Base-by-base conservation (phyloP, 2,888 invertebrate genomes). In the Hyalella azteca region DNA sequence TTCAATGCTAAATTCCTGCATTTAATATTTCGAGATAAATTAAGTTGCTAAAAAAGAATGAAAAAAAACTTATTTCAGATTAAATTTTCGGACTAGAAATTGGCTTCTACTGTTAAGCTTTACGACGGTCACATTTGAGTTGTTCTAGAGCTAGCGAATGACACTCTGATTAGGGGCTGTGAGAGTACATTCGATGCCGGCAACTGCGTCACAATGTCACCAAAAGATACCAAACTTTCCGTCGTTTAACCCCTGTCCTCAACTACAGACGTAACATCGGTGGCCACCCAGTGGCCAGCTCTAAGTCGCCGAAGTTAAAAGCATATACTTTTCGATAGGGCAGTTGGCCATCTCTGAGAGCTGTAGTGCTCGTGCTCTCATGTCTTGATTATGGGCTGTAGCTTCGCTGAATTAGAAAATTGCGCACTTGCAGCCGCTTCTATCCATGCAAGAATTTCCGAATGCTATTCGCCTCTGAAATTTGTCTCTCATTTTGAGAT, bases 81-180 rank as follows among this genome's bases (percentile, higher is more conserved):
- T 50, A n/a, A 50, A 0, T 22, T n/a, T 13, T 50, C n/a, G 15
- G n/a, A 66, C 19, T 66, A 36, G 36, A 66, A 66, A 66, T 66
- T 66, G 36, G 36, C 32, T 7, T 66, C 36, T 60, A 36, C 66
- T 66, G 36, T 66, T 36, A 36, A 19, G 19, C 36, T 32, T 36
- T 29, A 32, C 36, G 32, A 66, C 29, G 66, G 66, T 66, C 66
- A 36, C 66, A 66, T 66, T 66, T 36, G 66, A 66, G 66, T 66
- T 66, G 66, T 66, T 66, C 36, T 66, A 19, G 66, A 66, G 66
- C 66, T 66, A 19, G 66, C 66, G 15, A 66, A 66, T 66, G 66
- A 36, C 36, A n/a, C 66, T 66, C n/a, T 66, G 66, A 66, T 66
- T 32, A 36, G 36, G 36, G 66, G 66, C 66, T 66, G 66, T 66